Conservation (phyloP, 2,797 vertebrate species). For the Halcyon leucocephala region DNA sequence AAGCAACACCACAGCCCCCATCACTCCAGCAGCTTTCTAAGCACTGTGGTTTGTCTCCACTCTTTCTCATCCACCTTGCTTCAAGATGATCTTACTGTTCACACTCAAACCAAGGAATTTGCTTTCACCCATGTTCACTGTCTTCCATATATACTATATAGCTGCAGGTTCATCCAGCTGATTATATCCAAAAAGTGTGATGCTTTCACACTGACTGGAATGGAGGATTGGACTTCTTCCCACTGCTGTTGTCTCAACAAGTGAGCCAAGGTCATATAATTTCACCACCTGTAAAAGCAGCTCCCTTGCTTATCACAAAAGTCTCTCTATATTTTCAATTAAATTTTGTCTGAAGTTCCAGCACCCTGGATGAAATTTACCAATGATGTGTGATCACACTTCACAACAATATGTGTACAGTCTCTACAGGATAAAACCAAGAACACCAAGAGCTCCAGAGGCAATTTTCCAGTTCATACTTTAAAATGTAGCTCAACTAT, state of each 20-base stretch:
- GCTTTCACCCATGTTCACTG: not conserved
- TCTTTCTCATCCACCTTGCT: not conserved
- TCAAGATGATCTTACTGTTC: not conserved
- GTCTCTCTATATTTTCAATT: not conserved
- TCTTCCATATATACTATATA: not conserved
- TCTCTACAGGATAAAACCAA: not conserved
- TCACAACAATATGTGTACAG: not conserved
- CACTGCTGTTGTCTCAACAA: not conserved
- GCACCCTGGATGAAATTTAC: not conserved
- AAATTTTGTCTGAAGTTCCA: not conserved
- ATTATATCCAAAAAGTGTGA: not conserved
- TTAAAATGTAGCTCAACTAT: not conserved
- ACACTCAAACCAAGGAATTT: not conserved
- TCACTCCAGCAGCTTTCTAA: accelerated
- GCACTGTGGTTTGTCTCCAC: not conserved
- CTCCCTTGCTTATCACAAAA: not conserved
- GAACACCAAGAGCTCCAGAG: not conserved
- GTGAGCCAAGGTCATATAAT: not conserved
- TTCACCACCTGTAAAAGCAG: not conserved
- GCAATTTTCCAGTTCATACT: not conserved
- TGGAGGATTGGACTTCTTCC: not conserved
- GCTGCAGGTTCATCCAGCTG: not conserved
- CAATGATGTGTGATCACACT: not conserved
- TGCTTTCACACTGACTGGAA: not conserved
- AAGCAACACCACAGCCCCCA: not conserved